Evolutionary conservation across 2,888 invertebrate species (phyloP).

Genomic region (Leptarthrus brevirostris): DNA sequence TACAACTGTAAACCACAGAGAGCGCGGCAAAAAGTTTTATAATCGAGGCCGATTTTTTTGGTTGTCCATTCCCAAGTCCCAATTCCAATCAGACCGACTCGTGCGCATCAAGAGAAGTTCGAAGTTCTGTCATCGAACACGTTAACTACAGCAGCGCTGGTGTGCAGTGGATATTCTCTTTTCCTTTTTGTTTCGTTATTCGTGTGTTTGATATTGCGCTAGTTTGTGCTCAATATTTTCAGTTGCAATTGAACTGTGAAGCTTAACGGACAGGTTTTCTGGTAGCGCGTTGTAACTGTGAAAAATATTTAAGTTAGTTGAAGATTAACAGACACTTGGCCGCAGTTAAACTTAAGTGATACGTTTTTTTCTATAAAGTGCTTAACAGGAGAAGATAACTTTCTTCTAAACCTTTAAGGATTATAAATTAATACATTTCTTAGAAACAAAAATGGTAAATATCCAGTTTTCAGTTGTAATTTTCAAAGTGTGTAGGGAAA

Average conservation of each 20-base stretch:
- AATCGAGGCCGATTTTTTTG: no score
- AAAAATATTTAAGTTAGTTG: slow-evolving; percentile 4
- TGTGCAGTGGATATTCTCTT: slow-evolving; percentile 4
- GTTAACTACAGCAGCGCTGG: slow-evolving; percentile 5
- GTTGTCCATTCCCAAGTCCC: neutral
- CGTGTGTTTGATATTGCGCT: slow-evolving; percentile 54
- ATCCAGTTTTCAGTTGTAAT: slow-evolving; percentile 11
- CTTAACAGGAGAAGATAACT: slow-evolving; percentile 1
- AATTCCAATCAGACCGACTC: neutral
- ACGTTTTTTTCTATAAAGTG: slow-evolving; percentile 8
- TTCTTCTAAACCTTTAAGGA: slow-evolving; percentile 27
- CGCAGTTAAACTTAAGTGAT: slow-evolving; percentile 3
- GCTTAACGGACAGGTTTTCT: slow-evolving; percentile 60
- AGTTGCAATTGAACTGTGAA: slow-evolving; percentile 63
- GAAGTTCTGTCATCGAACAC: slow-evolving; percentile 21
- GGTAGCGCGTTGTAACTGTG: slow-evolving; percentile 31
- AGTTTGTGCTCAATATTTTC: slow-evolving; percentile 56
- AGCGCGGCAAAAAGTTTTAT: no score
- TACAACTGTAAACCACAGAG: no score
- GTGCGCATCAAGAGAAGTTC: neutral
- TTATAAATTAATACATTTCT: slow-evolving; percentile 29
- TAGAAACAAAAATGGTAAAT: slow-evolving; percentile 32
- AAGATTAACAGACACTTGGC: neutral
- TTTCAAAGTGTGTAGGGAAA: neutral
- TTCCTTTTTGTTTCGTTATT: slow-evolving; percentile 65